Evolutionary conservation across 2,113 vertebrate species (phyloP), one percentile per base, ranked within the genome.

Genomic region (Illadopsis cleaveri): DNA sequence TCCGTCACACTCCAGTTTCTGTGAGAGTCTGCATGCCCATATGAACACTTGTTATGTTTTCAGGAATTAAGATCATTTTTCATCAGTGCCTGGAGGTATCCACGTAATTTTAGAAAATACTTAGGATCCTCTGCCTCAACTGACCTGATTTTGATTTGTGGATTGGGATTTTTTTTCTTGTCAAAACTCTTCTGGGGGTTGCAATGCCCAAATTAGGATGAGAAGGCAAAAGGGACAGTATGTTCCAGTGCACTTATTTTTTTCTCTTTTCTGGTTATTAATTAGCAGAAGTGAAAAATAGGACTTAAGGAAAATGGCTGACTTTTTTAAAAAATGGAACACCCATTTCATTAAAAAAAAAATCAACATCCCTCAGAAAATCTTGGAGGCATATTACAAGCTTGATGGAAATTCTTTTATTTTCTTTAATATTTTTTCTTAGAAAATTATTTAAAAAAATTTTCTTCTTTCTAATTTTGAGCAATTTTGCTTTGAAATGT

Each of bases 101-200:
- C 82, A 91, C 38, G 0, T 91, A 95, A 96, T 94, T 97, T 95
- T 95, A 93, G 93, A 94, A 96, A 95, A 91, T 73, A 62, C 77
- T 54, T 58, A 85, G 66, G 71, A 95, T 82, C 62, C 33, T 80
- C 87, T 6, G 23, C 92, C 91, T 96, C 91, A 82, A 47, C 79
- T 96, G 95, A 96, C 94, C 87, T 95, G 91, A 96, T 97, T 96
- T 97, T 97, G 94, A 97, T 96, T 96, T 96, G 93, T 91, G 94
- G 86, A 94, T 93, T 97, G 95, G 89, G 95, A 93, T 83, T 92
- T 86, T 84, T 97, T 95, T 96, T 47, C 92, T 86, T 66, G 17
- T 40, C 58, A 80, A 57, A 94, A 69, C 42, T 81, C 95, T 95
- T 88, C 56, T 0, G 78, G 48, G 93, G 68, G 66, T 94, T 97